Conservation (phyloP, 35 echinoderm and acorn worm species). For the Eucidaris tribuloides region DNA sequence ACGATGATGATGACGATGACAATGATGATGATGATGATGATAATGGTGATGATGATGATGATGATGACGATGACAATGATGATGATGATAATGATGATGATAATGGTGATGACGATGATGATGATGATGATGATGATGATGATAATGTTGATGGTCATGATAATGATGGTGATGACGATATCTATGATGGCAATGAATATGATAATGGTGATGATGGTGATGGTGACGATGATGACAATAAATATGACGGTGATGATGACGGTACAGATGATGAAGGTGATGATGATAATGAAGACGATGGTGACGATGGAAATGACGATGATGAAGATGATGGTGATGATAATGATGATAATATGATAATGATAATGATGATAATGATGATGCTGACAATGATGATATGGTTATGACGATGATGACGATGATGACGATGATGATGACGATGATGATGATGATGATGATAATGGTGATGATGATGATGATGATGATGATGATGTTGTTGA, state of each 20-base stretch:
- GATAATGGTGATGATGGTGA: too few species aligned
- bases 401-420: background rate
- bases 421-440: constrained; percentile 2
- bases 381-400: background rate
- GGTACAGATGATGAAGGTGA: too few species aligned
- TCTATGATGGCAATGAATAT: too few species aligned
- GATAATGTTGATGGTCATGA: background rate
- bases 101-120: background rate
- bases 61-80: background rate
- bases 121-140: background rate
- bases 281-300: too few species aligned
- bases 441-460: constrained; percentile 11
- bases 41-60: background rate
- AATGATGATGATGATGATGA: background rate
- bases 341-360: too few species aligned
- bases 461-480: constrained; percentile 14
- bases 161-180: background rate
- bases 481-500: background rate
- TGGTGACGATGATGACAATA: background rate
- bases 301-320: background rate
- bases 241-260: too few species aligned
- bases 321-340: too few species aligned
- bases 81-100: background rate
- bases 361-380: background rate
- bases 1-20: too few species aligned